Base-by-base conservation (phyloP, 2,888 invertebrate species). In the Perithous albicinctus region DNA sequence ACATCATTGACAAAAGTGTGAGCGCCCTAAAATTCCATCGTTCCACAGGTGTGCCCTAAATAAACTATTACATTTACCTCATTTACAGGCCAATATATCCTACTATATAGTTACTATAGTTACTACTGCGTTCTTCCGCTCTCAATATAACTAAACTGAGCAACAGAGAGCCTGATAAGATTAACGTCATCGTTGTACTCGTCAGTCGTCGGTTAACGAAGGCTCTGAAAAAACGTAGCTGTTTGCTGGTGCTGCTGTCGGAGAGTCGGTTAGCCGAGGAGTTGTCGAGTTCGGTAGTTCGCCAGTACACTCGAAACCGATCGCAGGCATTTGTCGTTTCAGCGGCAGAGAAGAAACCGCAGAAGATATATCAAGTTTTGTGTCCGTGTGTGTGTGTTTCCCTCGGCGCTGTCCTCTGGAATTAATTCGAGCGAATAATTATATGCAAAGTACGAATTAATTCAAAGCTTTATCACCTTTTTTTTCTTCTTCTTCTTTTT, bases 161-260 rank as follows among this genome's bases (percentile, higher is more conserved):
- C 51, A 26, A n/a, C n/a, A n/a, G n/a, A n/a, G 46, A 46, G 66
- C 35, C 66, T 67, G 82, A 82, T 82, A 82, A 78, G 82, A 82
- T 78, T 78, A 82, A 78, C 74, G 51, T 72, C 48, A 29, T 64
- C 41, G 61, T 51, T n/a, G 72, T 72, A 29, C 67, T 64, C 64
- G 74, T 48, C n/a, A n/a, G n/a, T n/a, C n/a, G n/a, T n/a, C n/a
- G n/a, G 51, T 46, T 38, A 51, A 48, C 73, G 63, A 66, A 46
- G 46, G 46, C 48, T n/a, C n/a, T 26, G 15, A 4, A 54, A 54
- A n/a, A 5, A 15, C n/a, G 20, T 56, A 1, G 32, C 38, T 51
- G 51, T 48, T n/a, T 35, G 51, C 8, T 69, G 54, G 23, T 41
- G 54, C 51, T 48, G 51, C n/a, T 56, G 29, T n/a, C 15, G 56